Conservation (phyloP, 2,888 invertebrate species). For the Teinopalpus imperialis region DNA sequence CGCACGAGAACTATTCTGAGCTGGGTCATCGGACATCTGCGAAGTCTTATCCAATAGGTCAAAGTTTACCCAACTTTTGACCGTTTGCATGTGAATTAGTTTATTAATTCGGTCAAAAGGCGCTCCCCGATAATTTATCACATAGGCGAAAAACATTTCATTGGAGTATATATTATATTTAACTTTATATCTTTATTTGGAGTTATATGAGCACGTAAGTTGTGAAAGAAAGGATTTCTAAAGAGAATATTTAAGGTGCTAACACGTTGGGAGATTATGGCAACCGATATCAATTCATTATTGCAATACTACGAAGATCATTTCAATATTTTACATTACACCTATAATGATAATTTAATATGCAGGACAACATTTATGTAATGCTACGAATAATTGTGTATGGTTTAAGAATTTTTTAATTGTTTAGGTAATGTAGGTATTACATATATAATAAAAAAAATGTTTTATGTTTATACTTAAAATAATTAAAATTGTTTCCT, state of each 20-base stretch:
- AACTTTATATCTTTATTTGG: slow-evolving; percentile 3
- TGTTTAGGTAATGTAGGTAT: too few relatives aligned
- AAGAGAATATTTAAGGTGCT: neutral
- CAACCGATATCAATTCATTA: too few relatives aligned
- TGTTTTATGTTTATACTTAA: too few relatives aligned
- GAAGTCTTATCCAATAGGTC: slow-evolving; percentile 40
- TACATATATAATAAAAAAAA: too few relatives aligned
- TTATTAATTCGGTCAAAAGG: slow-evolving; percentile 33
- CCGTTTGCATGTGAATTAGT: slow-evolving; percentile 40
- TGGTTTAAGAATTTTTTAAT: too few relatives aligned
- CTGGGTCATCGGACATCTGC: slow-evolving; percentile 17
- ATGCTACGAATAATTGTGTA: too few relatives aligned
- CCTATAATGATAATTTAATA: too few relatives aligned
- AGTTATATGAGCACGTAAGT: slow-evolving; percentile 1
- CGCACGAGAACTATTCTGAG: neutral
- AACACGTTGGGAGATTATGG: neutral
- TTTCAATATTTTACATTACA: too few relatives aligned
- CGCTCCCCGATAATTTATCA: slow-evolving; percentile 25
- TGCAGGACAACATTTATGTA: too few relatives aligned
- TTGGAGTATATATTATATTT: slow-evolving; percentile 2
- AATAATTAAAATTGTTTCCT: too few relatives aligned
- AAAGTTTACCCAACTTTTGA: slow-evolving; percentile 41
- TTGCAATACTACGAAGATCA: too few relatives aligned
- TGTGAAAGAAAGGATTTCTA: slow-evolving; percentile 14
- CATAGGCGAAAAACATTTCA: slow-evolving; percentile 1